A percentile compares a stretch with the other conserved stretches of the same genome.
Conservation (phyloP, 2,113 vertebrate species). For the Alectura lathami region DNA sequence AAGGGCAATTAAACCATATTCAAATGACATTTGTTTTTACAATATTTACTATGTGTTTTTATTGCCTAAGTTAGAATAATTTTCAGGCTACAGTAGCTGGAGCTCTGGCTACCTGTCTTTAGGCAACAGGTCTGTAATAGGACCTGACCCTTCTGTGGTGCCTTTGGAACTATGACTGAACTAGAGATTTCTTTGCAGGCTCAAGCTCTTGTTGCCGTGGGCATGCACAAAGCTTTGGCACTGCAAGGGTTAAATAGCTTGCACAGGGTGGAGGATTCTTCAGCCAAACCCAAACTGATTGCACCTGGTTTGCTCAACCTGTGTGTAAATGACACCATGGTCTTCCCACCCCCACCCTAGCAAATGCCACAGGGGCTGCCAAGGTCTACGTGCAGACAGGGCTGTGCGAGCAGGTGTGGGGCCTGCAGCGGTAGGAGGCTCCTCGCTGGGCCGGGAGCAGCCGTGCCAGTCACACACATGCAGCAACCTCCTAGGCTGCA, state of each 20-base stretch:
- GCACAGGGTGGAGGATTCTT: slow-evolving; percentile 46
- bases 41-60: background rate
- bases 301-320: slow-evolving; percentile 62
- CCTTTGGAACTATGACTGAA: background rate
- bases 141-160: background rate
- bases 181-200: background rate
- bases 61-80: background rate
- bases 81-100: background rate
- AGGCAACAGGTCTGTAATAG: background rate
- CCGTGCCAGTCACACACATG: slow-evolving; percentile 11
- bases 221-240: background rate
- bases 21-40: background rate
- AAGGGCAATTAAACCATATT: background rate
- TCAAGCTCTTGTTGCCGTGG: background rate
- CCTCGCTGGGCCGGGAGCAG: background rate
- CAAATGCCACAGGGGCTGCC: slow-evolving; percentile 50
- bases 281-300: slow-evolving; percentile 63
- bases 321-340: slow-evolving; percentile 61
- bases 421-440: slow-evolving; percentile 61
- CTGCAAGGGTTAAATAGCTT: slow-evolving; percentile 54
- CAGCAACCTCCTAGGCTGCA: background rate
- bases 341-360: slow-evolving; percentile 63
- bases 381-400: slow-evolving; percentile 42
- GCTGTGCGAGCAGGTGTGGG: slow-evolving; percentile 62
- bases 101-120: background rate